Percentiles rank a stretch among this genome's conserved stretches.
Evolutionary conservation across 1,140 invertebrate genomes (phyloP).

Genomic region (Nasonia longicornis): DNA sequence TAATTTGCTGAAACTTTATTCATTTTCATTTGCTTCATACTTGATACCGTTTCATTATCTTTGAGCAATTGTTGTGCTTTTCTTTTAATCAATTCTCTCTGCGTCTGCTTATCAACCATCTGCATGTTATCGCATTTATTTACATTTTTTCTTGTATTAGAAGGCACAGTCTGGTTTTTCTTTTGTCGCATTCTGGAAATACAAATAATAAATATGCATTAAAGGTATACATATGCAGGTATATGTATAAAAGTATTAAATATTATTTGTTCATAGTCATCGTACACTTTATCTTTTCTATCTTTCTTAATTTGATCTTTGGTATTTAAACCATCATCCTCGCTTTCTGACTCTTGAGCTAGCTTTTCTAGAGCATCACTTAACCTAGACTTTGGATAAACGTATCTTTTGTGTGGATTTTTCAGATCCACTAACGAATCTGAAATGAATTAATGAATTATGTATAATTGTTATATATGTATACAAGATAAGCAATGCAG

Average conservation of each 20-base stretch:
- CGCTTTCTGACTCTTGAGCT: not conserved
- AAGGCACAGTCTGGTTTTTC: not conserved
- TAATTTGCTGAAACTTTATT: not conserved
- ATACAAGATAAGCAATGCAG: too few relatives aligned
- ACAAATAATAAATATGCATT: not conserved
- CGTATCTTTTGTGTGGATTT: not conserved
- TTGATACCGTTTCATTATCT: not conserved
- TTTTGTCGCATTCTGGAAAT: not conserved
- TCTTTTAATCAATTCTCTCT: not conserved
- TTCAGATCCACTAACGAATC: not conserved
- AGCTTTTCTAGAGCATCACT: not conserved
- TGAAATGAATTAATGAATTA: too few relatives aligned
- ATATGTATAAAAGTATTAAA: conserved; percentile 14
- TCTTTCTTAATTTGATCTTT: not conserved
- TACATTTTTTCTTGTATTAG: not conserved
- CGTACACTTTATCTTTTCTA: not conserved
- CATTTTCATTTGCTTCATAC: not conserved
- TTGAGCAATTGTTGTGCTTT: not conserved
- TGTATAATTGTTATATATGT: too few relatives aligned
- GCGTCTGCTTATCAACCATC: not conserved
- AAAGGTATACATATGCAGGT: conserved; percentile 3
- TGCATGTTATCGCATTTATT: not conserved
- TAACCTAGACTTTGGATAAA: not conserved
- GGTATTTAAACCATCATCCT: not conserved
- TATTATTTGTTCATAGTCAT: not conserved